Percentiles rank a stretch among this genome's conserved stretches.
phyloP scores from a whole-genome alignment of 30 jellyfish, hydroid and myxozoan genomes.

The Mastigias papua region DNA sequence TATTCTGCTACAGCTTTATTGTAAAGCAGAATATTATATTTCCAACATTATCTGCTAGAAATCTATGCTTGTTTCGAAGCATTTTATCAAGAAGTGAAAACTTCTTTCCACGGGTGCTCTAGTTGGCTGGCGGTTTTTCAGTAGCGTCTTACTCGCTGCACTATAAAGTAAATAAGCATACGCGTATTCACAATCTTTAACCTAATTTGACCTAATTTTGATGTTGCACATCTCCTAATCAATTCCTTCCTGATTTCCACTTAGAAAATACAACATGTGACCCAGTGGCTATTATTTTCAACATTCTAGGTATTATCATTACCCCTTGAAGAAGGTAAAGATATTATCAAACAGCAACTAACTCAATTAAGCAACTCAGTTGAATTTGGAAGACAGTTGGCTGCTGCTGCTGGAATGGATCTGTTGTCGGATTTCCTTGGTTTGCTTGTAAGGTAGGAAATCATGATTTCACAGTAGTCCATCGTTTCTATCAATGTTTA shows the following conservation, averaged over 20 bases:
- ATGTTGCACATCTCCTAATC: not conserved
- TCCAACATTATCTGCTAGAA: too few species aligned
- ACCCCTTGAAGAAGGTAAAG: conserved; percentile 82
- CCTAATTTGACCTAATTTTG: not conserved
- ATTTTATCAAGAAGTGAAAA: too few species aligned
- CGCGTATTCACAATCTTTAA: not conserved
- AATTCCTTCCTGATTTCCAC: too few species aligned
- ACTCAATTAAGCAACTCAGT: conserved; percentile 56
- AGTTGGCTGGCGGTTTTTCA: too few species aligned
- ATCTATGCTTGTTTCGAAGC: too few species aligned
- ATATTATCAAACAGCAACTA: conserved; percentile 73
- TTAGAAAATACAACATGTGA: not conserved
- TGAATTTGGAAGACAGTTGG: conserved; percentile 72
- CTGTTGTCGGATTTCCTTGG: conserved; percentile 44
- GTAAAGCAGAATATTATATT: too few species aligned
- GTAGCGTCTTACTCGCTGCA: too few species aligned
- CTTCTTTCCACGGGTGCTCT: too few species aligned
- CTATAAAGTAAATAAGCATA: too few species aligned
- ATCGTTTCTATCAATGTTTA: not conserved
- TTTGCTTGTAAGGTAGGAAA: conserved; percentile 58
- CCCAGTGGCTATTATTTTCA: too few species aligned
- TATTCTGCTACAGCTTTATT: too few species aligned
- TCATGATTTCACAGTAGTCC: not conserved
- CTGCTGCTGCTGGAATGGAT: conserved; percentile 83
- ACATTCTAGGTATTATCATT: conserved; percentile 38